Evolutionary conservation across 2,113 vertebrate genomes (phyloP).

Genomic region (Hystrix brachyura): DNA sequence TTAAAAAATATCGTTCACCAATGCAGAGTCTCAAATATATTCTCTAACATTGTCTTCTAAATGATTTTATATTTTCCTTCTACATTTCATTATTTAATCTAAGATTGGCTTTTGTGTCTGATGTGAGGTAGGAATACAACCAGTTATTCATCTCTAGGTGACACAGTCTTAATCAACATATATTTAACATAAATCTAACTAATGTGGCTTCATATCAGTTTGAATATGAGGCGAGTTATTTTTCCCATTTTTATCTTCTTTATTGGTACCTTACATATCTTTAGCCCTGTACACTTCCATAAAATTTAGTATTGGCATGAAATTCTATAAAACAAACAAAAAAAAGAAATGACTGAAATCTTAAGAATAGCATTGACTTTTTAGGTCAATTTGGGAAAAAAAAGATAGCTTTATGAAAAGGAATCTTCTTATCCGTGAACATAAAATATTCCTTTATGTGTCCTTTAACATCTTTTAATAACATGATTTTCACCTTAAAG

Average conservation of each 20-base stretch:
- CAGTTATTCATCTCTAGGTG: too few species aligned
- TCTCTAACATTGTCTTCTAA: not conserved
- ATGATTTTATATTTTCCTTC: not conserved
- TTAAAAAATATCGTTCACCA: not conserved
- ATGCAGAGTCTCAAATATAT: not conserved
- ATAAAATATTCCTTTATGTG: conserved; percentile 48
- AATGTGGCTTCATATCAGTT: not conserved
- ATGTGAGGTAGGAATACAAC: not conserved
- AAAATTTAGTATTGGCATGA: conserved; percentile 38
- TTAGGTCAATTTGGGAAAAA: not conserved
- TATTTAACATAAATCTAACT: not conserved
- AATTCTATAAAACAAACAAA: conserved; percentile 11
- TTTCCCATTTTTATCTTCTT: not conserved
- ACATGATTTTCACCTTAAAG: conserved; percentile 56
- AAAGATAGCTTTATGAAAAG: not conserved
- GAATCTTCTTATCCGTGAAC: not conserved
- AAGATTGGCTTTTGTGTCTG: not conserved
- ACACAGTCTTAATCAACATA: not conserved
- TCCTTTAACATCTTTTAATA: conserved; percentile 64
- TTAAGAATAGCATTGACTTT: not conserved
- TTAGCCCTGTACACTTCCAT: not conserved
- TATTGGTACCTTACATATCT: not conserved
- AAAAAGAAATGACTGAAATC: not conserved
- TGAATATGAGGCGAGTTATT: not conserved
- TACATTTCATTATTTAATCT: not conserved